Evolutionary conservation across 2,888 invertebrate species (phyloP).

Genomic region (Caenorhabditis wallacei): DNA sequence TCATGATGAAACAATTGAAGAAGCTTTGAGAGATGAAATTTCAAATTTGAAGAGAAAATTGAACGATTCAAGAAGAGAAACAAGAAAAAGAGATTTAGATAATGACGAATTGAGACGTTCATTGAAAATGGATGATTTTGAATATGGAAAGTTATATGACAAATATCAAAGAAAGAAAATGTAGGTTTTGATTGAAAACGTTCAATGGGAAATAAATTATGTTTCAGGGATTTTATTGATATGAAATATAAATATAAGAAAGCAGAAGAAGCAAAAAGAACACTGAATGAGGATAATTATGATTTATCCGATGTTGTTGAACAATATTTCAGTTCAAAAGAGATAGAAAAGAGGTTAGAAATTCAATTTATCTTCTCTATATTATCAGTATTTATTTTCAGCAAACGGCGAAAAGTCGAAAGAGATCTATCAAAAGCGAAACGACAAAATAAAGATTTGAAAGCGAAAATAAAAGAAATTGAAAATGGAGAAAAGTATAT

Average conservation of each 20-base stretch:
- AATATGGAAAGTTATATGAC: background rate
- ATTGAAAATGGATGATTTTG: background rate
- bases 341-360: background rate
- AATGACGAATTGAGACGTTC: background rate
- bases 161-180: background rate
- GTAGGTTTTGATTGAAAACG: background rate
- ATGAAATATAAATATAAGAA: background rate
- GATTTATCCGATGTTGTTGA: background rate
- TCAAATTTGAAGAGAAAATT: slow-evolving; percentile 2
- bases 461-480: background rate
- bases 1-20: background rate
- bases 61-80: slow-evolving; percentile 7
- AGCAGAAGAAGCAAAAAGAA: background rate
- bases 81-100: background rate
- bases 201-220: too few species aligned
- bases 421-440: background rate
- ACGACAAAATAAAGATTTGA: background rate
- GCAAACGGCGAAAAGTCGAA: background rate
- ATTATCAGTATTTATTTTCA: background rate
- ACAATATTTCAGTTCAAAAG: slow-evolving; percentile 6
- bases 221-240: background rate
- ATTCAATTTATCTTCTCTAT: background rate
- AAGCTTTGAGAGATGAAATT: background rate
- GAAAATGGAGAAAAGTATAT: background rate
- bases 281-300: background rate